Conservation (phyloP, 2,888 invertebrate species). For the Eledona agricola region DNA sequence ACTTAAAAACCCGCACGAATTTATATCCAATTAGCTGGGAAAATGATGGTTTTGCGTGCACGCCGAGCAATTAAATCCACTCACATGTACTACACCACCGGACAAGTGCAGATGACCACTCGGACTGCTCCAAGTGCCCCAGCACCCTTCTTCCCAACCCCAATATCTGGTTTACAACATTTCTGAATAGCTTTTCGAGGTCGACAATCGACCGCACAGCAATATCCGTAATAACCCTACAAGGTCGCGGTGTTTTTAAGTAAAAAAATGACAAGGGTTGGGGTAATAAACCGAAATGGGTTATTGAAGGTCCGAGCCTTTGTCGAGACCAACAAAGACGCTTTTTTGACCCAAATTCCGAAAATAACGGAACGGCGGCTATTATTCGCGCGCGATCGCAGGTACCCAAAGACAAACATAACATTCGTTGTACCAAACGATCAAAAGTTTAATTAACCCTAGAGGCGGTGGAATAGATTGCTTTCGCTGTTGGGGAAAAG, state of each 20-base stretch:
- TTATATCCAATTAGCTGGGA: slow-evolving; percentile 32
- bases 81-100: not conserved
- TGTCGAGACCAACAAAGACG: slow-evolving; percentile 30
- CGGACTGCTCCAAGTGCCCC: slow-evolving; percentile 33
- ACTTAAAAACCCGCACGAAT: slow-evolving; percentile 12
- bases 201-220: slow-evolving; percentile 52
- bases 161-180: slow-evolving; percentile 53
- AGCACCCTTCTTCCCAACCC: slow-evolving; percentile 55
- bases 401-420: slow-evolving; percentile 52
- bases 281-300: slow-evolving; percentile 47
- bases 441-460: slow-evolving; percentile 60
- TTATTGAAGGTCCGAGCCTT: slow-evolving; percentile 46
- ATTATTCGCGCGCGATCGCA: slow-evolving; percentile 26
- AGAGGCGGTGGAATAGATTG: slow-evolving; percentile 41
- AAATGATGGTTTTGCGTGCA: slow-evolving; percentile 35
- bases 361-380: too few species aligned
- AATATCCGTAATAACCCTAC: slow-evolving; percentile 45
- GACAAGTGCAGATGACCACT: slow-evolving; percentile 10
- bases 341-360: slow-evolving; percentile 41
- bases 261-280: slow-evolving; percentile 44
- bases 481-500: slow-evolving; percentile 49
- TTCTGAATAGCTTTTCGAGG: slow-evolving; percentile 53
- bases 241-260: slow-evolving; percentile 51
- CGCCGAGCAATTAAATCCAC: slow-evolving; percentile 1
- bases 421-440: slow-evolving; percentile 55